phyloP scores from a whole-genome alignment of 2,113 vertebrate genomes.

The Austrofundulus limnaeus region DNA sequence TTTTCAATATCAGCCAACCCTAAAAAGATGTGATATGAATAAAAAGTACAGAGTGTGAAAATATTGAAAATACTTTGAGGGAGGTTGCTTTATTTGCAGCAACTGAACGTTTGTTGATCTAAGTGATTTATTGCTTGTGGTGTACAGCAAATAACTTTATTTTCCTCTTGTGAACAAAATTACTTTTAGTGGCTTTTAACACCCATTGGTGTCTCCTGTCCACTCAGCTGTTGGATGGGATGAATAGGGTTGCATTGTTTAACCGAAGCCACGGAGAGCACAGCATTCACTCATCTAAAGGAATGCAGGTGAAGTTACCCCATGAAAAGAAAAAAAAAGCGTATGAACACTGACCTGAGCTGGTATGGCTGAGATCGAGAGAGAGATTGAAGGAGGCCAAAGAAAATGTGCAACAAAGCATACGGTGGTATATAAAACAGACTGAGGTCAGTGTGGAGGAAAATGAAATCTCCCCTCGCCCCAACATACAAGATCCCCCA shows the following conservation, averaged over 20 bases:
- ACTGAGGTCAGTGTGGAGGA: constrained; percentile 39
- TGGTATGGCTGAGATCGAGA: constrained; percentile 34
- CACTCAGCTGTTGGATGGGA: constrained; percentile 44
- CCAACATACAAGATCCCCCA: constrained; percentile 23
- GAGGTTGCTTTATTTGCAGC: constrained; percentile 28
- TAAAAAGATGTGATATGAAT: too few species aligned
- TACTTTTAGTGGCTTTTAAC: constrained; percentile 59
- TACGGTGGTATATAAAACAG: constrained; percentile 28
- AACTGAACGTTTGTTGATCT: constrained; percentile 27
- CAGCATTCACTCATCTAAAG: constrained; percentile 60
- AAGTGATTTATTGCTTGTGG: constrained; percentile 39
- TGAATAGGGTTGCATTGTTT: constrained; percentile 49
- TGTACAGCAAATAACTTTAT: constrained; percentile 45
- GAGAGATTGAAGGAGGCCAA: constrained; percentile 30
- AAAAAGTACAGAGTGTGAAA: background rate
- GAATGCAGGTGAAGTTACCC: constrained; percentile 53
- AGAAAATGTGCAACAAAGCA: constrained; percentile 23
- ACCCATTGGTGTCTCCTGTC: constrained; percentile 52
- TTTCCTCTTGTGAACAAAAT: constrained; percentile 58
- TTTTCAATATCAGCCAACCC: too few species aligned
- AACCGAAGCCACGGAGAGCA: constrained; percentile 44
- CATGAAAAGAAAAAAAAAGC: constrained; percentile 37
- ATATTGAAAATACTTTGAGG: constrained; percentile 23
- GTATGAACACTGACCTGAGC: constrained; percentile 57
- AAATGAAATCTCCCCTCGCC: constrained; percentile 47